Evolutionary conservation across 1,140 invertebrate species (phyloP), one percentile per base, ranked within the genome.

Genomic region (Lepidotrigona ventralis): DNA sequence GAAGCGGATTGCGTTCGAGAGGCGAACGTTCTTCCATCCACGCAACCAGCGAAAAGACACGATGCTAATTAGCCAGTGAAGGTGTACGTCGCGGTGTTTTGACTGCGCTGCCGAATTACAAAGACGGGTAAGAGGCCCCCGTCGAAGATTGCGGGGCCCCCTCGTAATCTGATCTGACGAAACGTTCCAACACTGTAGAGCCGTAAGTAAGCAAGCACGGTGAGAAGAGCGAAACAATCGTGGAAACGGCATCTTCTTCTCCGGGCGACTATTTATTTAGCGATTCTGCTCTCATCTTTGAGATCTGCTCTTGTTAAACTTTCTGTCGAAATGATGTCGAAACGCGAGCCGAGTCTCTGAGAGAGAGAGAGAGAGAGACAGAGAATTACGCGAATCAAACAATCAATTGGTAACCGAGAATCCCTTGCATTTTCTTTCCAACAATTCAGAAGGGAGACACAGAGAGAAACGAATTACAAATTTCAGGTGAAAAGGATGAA

Each of bases 401-500:
- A 8, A 46, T 46, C 39, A 46, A 46, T 46, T 46, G 0, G 39
- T 9, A 9, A 46, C 0, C 39, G 6, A 46, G 6, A 26, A 64
- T 23, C 8, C 56, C 51, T 51, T 66, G 23, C 2, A 46, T 39
- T 77, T 29, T 71, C 46, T 56, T 56, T 6, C 54, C 19, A 21
- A 56, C 19, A 19, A 21, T 6, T 56, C 54, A 87, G 74, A 73
- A 39, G 6, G 8, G 26, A 23, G 17, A 53, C 21, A 8, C 15
- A 15, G 19, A 66, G 23, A 80, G 8, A 17, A 5, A 73, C 46
- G 68, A 51, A 21, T 64, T 58, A n/a, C 3, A 5, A 23, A 60
- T 85, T 87, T 12, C 81, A 88, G 85, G 53, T 70, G 39, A 74
- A 79, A 26, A 66, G 72, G 75, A 93, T 92, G 92, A 91, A 89